Evolutionary conservation across 2,113 vertebrate species (phyloP).

Genomic region (Pungitius pungitius): DNA sequence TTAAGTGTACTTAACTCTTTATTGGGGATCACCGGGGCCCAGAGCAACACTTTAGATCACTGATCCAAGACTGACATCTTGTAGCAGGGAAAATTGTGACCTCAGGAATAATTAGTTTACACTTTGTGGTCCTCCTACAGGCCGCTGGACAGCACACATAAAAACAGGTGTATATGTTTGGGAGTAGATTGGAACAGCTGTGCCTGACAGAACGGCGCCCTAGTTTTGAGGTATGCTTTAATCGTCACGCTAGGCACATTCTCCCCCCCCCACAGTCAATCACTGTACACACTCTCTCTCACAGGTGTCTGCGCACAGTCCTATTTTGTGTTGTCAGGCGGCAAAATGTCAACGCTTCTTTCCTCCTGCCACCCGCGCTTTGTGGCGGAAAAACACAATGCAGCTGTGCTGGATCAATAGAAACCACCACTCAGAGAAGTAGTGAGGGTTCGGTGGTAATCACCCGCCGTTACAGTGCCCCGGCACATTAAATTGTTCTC

Average conservation of each 20-base stretch:
- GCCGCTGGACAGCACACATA: background rate
- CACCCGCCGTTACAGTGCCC: background rate
- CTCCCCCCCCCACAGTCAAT: background rate
- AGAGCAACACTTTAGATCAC: constrained; percentile 15
- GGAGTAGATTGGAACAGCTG: background rate
- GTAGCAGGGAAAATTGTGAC: constrained; percentile 11
- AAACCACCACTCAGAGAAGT: background rate
- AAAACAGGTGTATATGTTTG: background rate
- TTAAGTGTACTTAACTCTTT: background rate
- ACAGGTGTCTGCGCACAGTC: background rate
- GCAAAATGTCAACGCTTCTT: constrained; percentile 15
- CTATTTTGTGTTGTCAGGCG: background rate
- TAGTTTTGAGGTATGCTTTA: background rate
- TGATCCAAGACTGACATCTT: constrained; percentile 12
- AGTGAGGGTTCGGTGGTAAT: constrained; percentile 1
- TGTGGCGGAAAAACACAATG: background rate
- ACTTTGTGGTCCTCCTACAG: constrained; percentile 21
- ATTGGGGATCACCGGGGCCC: background rate
- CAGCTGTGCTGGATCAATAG: constrained; percentile 30
- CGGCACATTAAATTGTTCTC: constrained; percentile 1
- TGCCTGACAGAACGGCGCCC: background rate
- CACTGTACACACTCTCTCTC: background rate
- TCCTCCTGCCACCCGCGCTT: background rate
- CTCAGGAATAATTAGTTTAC: constrained; percentile 38
- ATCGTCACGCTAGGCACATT: background rate